phyloP scores from a whole-genome alignment of 2,113 vertebrate genomes.

The Vidua chalybeata region DNA sequence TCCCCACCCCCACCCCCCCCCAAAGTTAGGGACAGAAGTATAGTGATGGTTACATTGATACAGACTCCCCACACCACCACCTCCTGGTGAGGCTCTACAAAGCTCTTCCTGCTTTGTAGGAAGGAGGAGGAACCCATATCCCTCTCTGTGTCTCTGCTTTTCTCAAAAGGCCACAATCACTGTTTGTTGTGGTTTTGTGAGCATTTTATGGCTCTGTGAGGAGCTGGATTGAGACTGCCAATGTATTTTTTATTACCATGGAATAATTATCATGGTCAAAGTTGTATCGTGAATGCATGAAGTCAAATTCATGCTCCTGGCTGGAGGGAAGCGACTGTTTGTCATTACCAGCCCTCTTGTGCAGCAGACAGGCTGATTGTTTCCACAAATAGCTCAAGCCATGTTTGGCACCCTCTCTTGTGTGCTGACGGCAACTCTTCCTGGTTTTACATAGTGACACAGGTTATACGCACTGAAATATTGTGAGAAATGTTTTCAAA shows the following conservation, averaged over 20 bases:
- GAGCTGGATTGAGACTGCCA: background rate
- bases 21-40: background rate
- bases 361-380: background rate
- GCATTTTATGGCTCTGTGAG: background rate
- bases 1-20: too few species aligned
- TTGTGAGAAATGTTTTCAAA: background rate
- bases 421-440: background rate
- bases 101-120: background rate
- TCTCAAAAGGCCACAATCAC: background rate
- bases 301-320: background rate
- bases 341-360: background rate
- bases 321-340: background rate
- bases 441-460: background rate
- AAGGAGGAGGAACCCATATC: background rate
- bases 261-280: background rate
- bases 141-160: background rate
- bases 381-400: background rate
- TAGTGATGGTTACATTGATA: background rate
- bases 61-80: background rate
- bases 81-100: constrained; percentile 13
- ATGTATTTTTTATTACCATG: constrained; percentile 6
- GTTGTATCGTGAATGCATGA: background rate
- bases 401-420: background rate
- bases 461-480: background rate
- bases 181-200: background rate